Evolutionary conservation across 2,888 invertebrate species (phyloP).

Genomic region (Blera fallax): DNA sequence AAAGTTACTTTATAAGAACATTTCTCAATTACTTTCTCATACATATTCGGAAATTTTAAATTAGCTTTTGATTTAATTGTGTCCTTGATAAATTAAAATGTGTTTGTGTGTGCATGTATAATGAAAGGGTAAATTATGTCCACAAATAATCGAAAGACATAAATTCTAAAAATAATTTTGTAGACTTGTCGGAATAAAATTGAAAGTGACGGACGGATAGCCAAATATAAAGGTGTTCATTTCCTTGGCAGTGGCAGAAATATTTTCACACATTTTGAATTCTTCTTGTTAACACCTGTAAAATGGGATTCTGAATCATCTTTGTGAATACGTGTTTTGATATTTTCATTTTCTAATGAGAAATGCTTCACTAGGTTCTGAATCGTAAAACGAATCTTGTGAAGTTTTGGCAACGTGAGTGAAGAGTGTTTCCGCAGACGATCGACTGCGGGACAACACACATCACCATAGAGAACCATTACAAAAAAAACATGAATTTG

Average conservation of each 20-base stretch:
- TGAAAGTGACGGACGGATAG: slow-evolving; percentile 36
- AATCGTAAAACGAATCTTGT: no score
- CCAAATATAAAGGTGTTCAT: slow-evolving; percentile 27
- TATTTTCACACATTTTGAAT: slow-evolving; percentile 33
- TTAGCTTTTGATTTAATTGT: background rate
- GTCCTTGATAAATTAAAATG: slow-evolving; percentile 1
- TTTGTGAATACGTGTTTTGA: background rate
- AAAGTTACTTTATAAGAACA: background rate
- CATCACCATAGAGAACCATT: no score
- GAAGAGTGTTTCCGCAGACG: no score
- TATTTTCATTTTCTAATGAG: no score
- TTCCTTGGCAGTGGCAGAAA: slow-evolving; percentile 40
- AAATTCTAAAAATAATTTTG: slow-evolving; percentile 18
- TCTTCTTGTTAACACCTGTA: slow-evolving; percentile 35
- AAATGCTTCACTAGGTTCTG: no score
- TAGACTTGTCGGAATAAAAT: slow-evolving; percentile 14
- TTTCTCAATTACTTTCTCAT: background rate
- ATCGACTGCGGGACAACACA: no score
- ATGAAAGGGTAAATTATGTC: background rate
- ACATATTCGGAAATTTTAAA: background rate
- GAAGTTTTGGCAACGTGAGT: no score
- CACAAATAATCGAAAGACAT: background rate
- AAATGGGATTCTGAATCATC: slow-evolving; percentile 12
- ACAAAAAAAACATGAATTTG: no score
- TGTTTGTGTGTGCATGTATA: background rate